Base-by-base conservation (phyloP, 2,113 vertebrate genomes). In the Nothobranchius furzeri region DNA sequence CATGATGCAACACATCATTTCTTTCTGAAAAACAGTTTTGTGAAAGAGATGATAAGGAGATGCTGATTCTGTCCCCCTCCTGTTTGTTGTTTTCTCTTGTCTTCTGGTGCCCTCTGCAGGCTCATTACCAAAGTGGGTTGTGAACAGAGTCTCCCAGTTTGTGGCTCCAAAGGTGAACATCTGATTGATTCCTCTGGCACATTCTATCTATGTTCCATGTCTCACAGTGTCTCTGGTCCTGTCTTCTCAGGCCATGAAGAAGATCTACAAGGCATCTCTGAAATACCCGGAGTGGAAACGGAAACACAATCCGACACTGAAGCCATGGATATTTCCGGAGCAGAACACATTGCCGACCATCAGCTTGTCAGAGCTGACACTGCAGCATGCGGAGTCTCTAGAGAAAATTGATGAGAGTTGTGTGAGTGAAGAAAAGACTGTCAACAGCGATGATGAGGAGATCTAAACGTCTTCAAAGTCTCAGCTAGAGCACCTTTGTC, bases 211-310 rank as follows among this genome's bases (percentile, higher is more conserved):
- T 51, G 60, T 63, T 20, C n/a, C 15, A 25, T 7, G 11, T 37
- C 7, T 15, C 7, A 7, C 12, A 40, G 43, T 47, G 47, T 30
- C 4, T 12, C 43, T 3, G 6, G 52, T 48, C 56, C 15, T n/a
- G 11, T 67, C 35, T 37, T n/a, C 49, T 0, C 76, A 95, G 94
- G 94, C 92, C 0, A 95, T 95, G 94, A 95, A 92, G 81, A 94
- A 94, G 86, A 92, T 95, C 88, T 93, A 96, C 92, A 96, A 94
- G 76, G 93, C 95, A 0, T 94, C 94, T 8, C 83, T 93, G 78
- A 96, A 96, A 85, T 95, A 95, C n/a, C 95, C 92, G 0, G 94
- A 95, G 72, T 96, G 94, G 95, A 95, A 95, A 75, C 85, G 90
- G 30, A 93, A 91, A 63, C 94, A 96, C 20, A 83, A 92, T 40